phyloP scores from a whole-genome alignment of 2,888 invertebrate species.

The Brachylomia viminalis region DNA sequence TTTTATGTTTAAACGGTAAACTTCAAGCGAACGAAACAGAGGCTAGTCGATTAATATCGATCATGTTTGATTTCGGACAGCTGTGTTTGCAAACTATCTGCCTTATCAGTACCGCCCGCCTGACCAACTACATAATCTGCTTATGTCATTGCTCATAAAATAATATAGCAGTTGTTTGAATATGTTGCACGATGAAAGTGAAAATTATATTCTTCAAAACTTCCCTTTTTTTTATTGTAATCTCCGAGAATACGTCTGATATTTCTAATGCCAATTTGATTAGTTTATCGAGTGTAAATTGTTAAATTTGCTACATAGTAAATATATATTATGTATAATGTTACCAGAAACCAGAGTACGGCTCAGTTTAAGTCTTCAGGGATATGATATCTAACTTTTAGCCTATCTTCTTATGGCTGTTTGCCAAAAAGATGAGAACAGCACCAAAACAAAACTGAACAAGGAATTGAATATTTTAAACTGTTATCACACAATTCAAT shows the following conservation, averaged over 20 bases:
- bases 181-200: too few relatives aligned
- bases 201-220: too few relatives aligned
- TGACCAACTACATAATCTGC: neutral
- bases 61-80: neutral
- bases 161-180: neutral
- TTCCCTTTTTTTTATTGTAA: too few relatives aligned
- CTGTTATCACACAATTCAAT: constrained; percentile 6
- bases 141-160: neutral
- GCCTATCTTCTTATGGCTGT: neutral
- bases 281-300: neutral
- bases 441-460: neutral
- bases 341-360: too few relatives aligned
- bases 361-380: neutral
- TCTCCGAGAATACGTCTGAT: too few relatives aligned
- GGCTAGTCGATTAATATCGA: neutral
- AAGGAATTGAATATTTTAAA: neutral
- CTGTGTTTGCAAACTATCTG: constrained; percentile 25
- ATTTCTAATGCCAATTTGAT: neutral
- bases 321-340: too few relatives aligned
- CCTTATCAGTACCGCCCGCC: constrained; percentile 14
- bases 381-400: neutral
- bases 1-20: too few relatives aligned
- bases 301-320: neutral
- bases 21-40: too few relatives aligned
- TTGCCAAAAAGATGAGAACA: neutral